These are phyloP conservation scores for Drosophila mimica DNA, from an alignment of 2,888 invertebrate genomes.

Conservation along the genomic window DNA sequence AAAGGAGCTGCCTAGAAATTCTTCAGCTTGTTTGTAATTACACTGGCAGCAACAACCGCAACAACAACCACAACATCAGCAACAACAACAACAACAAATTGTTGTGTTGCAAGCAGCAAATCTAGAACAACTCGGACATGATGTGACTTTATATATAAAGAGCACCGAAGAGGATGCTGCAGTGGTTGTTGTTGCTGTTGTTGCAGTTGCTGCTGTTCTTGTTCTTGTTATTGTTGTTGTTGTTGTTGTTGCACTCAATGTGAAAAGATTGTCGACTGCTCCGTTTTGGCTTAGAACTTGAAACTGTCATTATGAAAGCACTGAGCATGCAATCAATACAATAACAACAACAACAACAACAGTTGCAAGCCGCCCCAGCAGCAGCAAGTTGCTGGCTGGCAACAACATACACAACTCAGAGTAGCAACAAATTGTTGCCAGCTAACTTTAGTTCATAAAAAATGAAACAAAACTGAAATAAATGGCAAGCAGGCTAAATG, in stretches of 20 bases:
- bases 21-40: slow-evolving; percentile 76
- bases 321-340: slow-evolving; percentile 80
- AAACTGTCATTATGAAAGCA: slow-evolving; percentile 79
- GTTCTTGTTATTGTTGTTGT: slow-evolving; percentile 16
- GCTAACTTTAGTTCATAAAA: slow-evolving; percentile 57
- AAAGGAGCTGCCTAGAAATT: slow-evolving; percentile 77
- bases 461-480: slow-evolving; percentile 70
- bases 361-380: slow-evolving; percentile 19
- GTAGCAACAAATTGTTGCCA: slow-evolving; percentile 41
- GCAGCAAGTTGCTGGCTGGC: slow-evolving; percentile 18
- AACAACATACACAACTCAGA: slow-evolving; percentile 12
- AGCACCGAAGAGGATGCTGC: slow-evolving; percentile 55
- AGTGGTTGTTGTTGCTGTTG: slow-evolving; percentile 16
- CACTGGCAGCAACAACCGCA: slow-evolving; percentile 50
- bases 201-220: slow-evolving; percentile 11
- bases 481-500: slow-evolving; percentile 76
- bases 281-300: slow-evolving; percentile 80
- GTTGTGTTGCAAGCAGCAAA: slow-evolving; percentile 60
- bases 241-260: slow-evolving; percentile 26
- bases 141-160: slow-evolving; percentile 67
- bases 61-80: slow-evolving; percentile 42
- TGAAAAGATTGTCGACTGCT: slow-evolving; percentile 27
- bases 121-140: slow-evolving; percentile 79
- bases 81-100: slow-evolving; percentile 48
- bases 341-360: slow-evolving; percentile 35